These are phyloP conservation scores for Aphelenchoides fujianensis DNA, from an alignment of 1,140 invertebrate genomes.

Conservation along the genomic window DNA sequence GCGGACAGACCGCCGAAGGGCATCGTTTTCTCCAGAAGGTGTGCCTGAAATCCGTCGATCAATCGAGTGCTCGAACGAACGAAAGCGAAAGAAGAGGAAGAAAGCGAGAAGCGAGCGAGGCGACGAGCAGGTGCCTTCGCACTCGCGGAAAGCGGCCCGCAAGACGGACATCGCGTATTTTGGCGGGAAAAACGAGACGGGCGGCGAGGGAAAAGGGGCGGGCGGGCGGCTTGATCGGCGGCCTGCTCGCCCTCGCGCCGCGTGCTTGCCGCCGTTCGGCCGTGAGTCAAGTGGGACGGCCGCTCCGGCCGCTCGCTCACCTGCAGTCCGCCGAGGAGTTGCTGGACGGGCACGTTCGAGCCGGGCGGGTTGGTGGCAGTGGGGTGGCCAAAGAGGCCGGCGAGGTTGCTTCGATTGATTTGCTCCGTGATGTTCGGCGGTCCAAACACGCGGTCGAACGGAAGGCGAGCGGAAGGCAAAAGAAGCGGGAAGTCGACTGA, in stretches of 20 bases:
- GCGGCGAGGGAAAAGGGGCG: neutral
- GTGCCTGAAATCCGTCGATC: constrained; percentile 1
- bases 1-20: neutral
- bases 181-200: neutral
- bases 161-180: neutral
- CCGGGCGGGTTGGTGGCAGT: neutral
- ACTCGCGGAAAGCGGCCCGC: too few species aligned
- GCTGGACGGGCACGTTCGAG: neutral
- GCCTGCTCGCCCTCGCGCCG: too few species aligned
- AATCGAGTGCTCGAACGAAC: neutral
- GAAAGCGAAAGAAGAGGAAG: neutral
- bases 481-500: too few species aligned
- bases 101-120: neutral
- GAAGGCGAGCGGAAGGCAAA: too few species aligned
- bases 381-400: neutral
- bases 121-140: neutral
- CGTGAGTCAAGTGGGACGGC: neutral
- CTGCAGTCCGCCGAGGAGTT: neutral
- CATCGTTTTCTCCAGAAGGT: neutral
- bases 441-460: too few species aligned
- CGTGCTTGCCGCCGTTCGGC: too few species aligned
- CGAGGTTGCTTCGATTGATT: neutral
- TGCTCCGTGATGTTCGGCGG: neutral
- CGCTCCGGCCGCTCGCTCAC: neutral
- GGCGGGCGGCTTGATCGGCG: too few species aligned